Evolutionary conservation across 2,888 invertebrate species (phyloP), one percentile per base, ranked within the genome.

Genomic region (Ophion ellenae): DNA sequence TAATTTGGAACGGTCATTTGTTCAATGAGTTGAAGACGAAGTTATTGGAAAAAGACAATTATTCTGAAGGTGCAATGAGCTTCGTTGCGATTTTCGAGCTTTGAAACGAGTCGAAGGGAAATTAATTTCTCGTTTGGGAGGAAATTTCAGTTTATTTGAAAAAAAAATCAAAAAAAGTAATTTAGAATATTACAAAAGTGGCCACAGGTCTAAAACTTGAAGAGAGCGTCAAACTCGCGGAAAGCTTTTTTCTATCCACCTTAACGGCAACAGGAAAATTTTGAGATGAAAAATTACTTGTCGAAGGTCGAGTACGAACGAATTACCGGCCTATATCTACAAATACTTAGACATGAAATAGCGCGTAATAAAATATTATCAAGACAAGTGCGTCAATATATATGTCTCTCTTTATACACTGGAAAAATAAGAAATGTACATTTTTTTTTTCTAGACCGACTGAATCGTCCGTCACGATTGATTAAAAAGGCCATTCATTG

Each of bases 291-390:
- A 61, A 20, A 45, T 63, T 11, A 76, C 17, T 45, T 63, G 83
- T 80, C 71, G 6, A 57, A 53, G 67, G 57, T 81, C 77, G 83
- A 83, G 53, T 77, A 74, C 67, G 69, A 86, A 83, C 85, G 85
- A 86, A 83, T 81, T 77, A 45, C 59, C 64, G 85, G 83, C 83
- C 85, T 86, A 83, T 69, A 77, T 57, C 64, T 63, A 75, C 67
- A 24, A 74, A 81, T 32, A 71, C n/a, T 69, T 64, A 53, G 32
- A 77, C 28, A 67, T 28, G 45, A 73, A 80, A 70, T 9, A 36
- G n/a, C 67, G 74, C 70, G 57, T 24, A 57, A 79, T 47, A 36
- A 69, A 78, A 59, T 67, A 32, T 32, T 45, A 70, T 53, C 47
- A 79, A 83, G 63, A 47, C 69, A 74, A 67, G 59, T 80, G 53